These are phyloP conservation scores for Caenorhabditis doughertyi DNA, from an alignment of 2,888 invertebrate species.

Conservation along the genomic window DNA sequence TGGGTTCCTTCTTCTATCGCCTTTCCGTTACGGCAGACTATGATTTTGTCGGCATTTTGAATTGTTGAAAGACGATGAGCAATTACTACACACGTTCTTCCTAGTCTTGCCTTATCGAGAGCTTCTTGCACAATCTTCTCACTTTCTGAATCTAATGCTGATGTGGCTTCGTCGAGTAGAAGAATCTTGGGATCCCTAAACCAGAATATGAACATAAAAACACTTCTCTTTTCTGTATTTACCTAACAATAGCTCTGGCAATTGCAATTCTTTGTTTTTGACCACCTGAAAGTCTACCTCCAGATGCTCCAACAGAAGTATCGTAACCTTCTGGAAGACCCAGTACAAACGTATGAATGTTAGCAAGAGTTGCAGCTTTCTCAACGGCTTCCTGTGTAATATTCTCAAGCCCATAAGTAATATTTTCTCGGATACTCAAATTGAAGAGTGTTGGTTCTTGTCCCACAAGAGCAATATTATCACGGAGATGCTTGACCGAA, in stretches of 20 bases:
- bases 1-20: constrained; percentile 78
- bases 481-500: constrained; percentile 71
- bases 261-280: constrained; percentile 77
- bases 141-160: constrained; percentile 82
- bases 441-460: constrained; percentile 84
- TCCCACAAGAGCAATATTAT: constrained; percentile 83
- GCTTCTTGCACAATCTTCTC: constrained; percentile 90
- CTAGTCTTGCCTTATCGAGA: constrained; percentile 89
- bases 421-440: constrained; percentile 83
- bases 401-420: constrained; percentile 83
- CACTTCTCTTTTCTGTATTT: neutral
- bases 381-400: constrained; percentile 74
- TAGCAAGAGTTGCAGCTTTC: constrained; percentile 82
- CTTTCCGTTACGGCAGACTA: constrained; percentile 82
- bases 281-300: constrained; percentile 74
- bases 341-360: constrained; percentile 84
- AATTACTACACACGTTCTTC: constrained; percentile 90
- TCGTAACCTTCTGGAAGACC: constrained; percentile 82
- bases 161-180: constrained; percentile 82
- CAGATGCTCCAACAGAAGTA: constrained; percentile 72
- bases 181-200: constrained; percentile 76
- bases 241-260: constrained; percentile 74
- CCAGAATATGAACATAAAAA: neutral
- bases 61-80: constrained; percentile 91
- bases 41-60: constrained; percentile 87